Evolutionary conservation across 2,888 invertebrate genomes (phyloP), one percentile per base, ranked within the genome.

Genomic region (Drosophila nigricruria): DNA sequence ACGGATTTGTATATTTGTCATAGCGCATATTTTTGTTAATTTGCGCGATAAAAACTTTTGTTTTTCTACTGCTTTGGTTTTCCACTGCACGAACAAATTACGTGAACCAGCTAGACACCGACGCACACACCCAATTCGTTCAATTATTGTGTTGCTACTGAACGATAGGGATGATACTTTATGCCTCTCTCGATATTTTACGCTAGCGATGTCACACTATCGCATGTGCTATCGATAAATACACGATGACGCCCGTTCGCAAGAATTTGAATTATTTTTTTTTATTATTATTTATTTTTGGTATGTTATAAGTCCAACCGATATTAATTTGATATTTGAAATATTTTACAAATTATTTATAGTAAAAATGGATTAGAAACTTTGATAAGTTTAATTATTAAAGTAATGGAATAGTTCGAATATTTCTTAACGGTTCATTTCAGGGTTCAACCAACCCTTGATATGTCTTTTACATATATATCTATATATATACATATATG

Each of bases 41-140:
- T 50, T 47, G 60, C 63, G 36, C n/a, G 36, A 61, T 74, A 63
- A 66, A 63, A 66, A 60, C 30, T 49, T 38, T 45, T 63, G 25
- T 40, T 36, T 52, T 59, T 42, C 27, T 52, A 59, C 43, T 79
- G 45, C 40, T 76, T 56, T 50, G 61, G 54, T 45, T 73, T 64
- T 74, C 45, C 54, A 60, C 62, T 62, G 30, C 23, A 70, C 72
- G 67, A 76, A 58, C 63, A 67, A 77, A 79, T 81, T 81, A 77
- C 58, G 54, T 65, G 73, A 78, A 72, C 38, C 47, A 38, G 59
- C 34, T 30, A 36, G 38, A 14, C 12, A 72, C 67, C 65, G 62
- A 62, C 77, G 54, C 73, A 43, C 71, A 73, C 77, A 57, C 45
- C 77, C 65, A 47, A 63, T 30, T 59, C 68, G 56, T 68, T 65